phyloP scores from a whole-genome alignment of 2,888 invertebrate species.

The Drosophila histrio region DNA sequence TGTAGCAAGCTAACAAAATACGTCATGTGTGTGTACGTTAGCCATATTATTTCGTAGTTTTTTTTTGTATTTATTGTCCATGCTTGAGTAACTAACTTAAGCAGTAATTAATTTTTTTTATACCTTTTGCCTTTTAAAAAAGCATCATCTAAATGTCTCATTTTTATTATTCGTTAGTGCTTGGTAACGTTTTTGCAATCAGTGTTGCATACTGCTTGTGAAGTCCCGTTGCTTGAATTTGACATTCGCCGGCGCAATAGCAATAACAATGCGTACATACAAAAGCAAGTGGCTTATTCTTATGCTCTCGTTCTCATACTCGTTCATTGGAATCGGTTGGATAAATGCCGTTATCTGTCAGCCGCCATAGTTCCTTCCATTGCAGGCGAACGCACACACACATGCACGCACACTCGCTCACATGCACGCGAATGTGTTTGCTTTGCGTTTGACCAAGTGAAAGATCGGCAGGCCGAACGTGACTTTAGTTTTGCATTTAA shows the following conservation, averaged over 20 bases:
- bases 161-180: not conserved
- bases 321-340: constrained; percentile 16
- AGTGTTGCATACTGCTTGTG: constrained; percentile 12
- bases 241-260: not conserved
- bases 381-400: not conserved
- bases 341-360: constrained; percentile 35
- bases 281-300: not conserved
- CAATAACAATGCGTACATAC: not conserved
- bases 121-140: not conserved
- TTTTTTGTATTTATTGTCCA: not conserved
- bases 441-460: not conserved
- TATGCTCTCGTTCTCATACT: not conserved
- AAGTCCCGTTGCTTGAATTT: constrained; percentile 22
- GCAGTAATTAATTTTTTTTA: constrained; percentile 12
- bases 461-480: constrained; percentile 52
- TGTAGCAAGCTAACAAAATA: constrained; percentile 10
- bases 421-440: not conserved
- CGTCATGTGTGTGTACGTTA: constrained; percentile 14
- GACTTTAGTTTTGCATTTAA: constrained; percentile 3
- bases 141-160: not conserved
- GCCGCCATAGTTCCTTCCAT: constrained; percentile 16
- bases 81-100: not conserved
- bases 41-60: not conserved
- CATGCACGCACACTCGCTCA: not conserved
- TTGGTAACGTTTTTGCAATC: not conserved